Percentiles rank a stretch among this genome's conserved stretches.
Conservation (phyloP, 2,113 vertebrate species). For the Hypocryptadius cinnamomeus region DNA sequence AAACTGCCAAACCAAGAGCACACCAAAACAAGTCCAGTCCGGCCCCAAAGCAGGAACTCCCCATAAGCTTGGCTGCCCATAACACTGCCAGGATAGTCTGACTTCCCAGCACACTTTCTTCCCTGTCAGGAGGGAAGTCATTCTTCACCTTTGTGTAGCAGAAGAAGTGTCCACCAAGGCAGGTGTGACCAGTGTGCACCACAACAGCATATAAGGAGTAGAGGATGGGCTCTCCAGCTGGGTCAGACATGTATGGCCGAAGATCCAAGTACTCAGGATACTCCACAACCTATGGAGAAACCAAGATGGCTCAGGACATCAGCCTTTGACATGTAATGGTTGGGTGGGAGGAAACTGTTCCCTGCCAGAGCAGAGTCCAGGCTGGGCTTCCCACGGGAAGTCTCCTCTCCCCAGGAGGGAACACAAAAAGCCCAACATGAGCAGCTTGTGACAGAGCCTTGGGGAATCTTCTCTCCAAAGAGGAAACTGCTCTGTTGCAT, state of each 20-base stretch:
- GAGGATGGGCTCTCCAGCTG: neutral
- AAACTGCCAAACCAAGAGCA: neutral
- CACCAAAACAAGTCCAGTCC: too few relatives aligned
- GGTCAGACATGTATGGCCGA: neutral
- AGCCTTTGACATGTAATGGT: too few relatives aligned
- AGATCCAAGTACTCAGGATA: neutral
- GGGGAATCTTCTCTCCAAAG: neutral
- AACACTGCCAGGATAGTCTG: neutral
- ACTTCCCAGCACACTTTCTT: neutral
- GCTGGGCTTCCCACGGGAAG: neutral
- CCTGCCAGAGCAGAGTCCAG: neutral
- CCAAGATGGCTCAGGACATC: neutral
- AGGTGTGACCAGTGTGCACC: neutral
- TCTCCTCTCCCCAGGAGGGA: neutral
- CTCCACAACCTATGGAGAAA: neutral
- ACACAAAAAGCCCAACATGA: accelerated
- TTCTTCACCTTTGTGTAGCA: neutral
- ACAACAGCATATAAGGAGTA: neutral
- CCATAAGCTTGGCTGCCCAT: neutral
- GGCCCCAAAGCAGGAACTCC: neutral
- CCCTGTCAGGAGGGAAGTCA: neutral
- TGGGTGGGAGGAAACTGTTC: neutral
- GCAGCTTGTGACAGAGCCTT: neutral
- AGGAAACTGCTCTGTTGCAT: neutral
- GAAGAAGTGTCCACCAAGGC: neutral